Evolutionary conservation across 2,113 vertebrate genomes (phyloP), one percentile per base, ranked within the genome.

Genomic region (Anguilla japonica): DNA sequence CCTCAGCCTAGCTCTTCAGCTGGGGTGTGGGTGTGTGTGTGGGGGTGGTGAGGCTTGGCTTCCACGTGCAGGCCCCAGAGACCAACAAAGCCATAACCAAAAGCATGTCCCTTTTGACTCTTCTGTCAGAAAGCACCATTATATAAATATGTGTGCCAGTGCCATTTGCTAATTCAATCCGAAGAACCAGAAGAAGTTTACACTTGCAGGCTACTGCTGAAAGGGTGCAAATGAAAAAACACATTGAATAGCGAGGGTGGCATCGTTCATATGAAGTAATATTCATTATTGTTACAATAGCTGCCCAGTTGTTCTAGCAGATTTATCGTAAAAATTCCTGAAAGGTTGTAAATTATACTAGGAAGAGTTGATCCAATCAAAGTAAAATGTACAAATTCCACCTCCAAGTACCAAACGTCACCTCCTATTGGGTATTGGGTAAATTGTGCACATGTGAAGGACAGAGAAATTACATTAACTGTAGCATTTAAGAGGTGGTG

Each of bases 401-500:
- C 50, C 50, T 14, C 50, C 50, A 53, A 11, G 87, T 91, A 88
- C 89, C 87, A 93, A 88, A 88, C 87, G 81, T 85, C 85, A 88
- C 85, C 0, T 84, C 88, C 34, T 34, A 34, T 34, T 34, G 34
- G 34, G 85, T 87, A 89, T 88, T 83, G 85, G 84, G 87, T 8
- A 57, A 89, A 84, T 89, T 83, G 82, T 91, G 89, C 84, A n/a
- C 91, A 89, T 83, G 83, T 91, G 88, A 91, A 88, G 90, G 89
- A 93, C 91, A 91, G 89, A 87, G 90, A 89, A 83, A 86, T 90
- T 89, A 91, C 89, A 92, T 93, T 94, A 93, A 94, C 89, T 86
- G 89, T 91, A 89, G 93, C 93, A 92, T 94, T 95, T 94, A 95
- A 94, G 92, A 95, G 92, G 92, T 95, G 92, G 90, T 91, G 92